Conservation (phyloP, 2,113 vertebrate species). For the Cebus imitator region DNA sequence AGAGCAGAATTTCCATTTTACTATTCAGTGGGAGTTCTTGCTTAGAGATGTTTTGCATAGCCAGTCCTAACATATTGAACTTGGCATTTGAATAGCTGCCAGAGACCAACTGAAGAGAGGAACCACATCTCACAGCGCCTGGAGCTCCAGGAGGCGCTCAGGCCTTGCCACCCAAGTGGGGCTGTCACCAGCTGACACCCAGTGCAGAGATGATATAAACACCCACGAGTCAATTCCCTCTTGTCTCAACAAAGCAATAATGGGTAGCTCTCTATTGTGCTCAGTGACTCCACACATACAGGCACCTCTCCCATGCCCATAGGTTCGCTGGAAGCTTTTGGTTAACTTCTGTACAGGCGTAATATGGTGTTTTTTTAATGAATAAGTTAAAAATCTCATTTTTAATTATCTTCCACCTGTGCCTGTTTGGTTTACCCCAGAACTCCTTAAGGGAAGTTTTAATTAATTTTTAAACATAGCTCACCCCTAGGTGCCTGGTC, state of each 20-base stretch:
- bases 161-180: accelerated
- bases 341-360: background rate
- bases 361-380: background rate
- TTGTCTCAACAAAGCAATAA: background rate
- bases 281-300: accelerated
- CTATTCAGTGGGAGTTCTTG: constrained; percentile 42
- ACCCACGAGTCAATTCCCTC: background rate
- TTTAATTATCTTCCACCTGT: background rate
- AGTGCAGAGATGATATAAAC: background rate
- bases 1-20: constrained; percentile 34
- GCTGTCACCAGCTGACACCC: background rate
- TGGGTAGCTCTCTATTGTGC: background rate
- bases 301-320: background rate
- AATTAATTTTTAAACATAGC: background rate
- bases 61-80: background rate
- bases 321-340: background rate
- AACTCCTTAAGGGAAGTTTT: background rate
- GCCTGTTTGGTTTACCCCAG: background rate
- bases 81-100: constrained; percentile 36
- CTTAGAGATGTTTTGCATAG: constrained; percentile 46
- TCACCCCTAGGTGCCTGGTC: background rate
- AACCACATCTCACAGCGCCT: accelerated
- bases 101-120: background rate
- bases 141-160: background rate
- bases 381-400: background rate